These are phyloP conservation scores for Pterocles orientalis DNA, from an alignment of 2,113 vertebrate species.

Conservation along the genomic window DNA sequence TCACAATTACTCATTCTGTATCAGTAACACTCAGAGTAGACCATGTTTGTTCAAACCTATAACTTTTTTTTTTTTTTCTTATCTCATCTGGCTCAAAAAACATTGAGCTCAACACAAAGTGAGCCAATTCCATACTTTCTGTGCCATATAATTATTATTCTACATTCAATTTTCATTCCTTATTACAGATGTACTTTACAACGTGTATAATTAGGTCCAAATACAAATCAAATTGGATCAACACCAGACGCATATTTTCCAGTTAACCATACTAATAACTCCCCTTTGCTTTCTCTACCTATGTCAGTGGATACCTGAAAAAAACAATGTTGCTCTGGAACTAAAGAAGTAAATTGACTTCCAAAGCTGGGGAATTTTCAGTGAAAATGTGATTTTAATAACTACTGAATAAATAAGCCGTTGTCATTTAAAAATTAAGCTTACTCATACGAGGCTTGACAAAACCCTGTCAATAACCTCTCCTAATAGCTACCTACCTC, in stretches of 20 bases:
- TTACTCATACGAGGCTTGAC: neutral
- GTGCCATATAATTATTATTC: neutral
- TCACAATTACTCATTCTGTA: conserved; percentile 34
- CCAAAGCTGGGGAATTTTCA: neutral
- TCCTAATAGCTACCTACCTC: neutral
- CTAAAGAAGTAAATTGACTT: neutral
- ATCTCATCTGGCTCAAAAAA: neutral
- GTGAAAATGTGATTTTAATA: neutral
- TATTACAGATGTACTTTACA: neutral
- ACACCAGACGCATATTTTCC: neutral
- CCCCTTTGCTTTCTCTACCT: neutral
- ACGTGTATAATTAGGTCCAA: neutral
- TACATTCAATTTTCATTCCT: neutral
- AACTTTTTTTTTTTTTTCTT: neutral
- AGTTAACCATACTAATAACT: neutral
- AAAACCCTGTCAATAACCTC: neutral
- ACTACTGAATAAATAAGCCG: neutral
- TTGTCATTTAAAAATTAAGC: neutral
- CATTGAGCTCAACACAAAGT: neutral
- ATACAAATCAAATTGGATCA: conserved; percentile 27
- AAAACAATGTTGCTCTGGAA: neutral
- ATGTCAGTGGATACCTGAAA: neutral
- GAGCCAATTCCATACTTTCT: neutral
- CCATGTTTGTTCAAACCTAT: neutral
- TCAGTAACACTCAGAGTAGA: neutral